Evolutionary conservation across 1,140 invertebrate species (phyloP).

Genomic region (Caenorhabditis latens): DNA sequence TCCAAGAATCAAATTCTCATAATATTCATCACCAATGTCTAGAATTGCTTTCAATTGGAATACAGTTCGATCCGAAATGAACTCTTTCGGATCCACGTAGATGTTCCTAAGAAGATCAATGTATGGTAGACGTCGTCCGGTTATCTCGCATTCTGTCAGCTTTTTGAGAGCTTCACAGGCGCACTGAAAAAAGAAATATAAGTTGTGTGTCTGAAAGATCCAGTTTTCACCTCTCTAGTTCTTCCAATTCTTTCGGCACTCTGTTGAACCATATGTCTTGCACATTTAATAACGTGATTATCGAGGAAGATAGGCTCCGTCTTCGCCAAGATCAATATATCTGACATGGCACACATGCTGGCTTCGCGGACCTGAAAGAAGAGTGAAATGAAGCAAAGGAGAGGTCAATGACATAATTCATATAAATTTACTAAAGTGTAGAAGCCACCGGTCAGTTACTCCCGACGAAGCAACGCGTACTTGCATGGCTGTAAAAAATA

Average conservation of each 20-base stretch:
- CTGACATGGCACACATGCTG: conserved; percentile 33
- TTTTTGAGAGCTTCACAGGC: conserved; percentile 3
- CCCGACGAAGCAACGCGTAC: too few species aligned
- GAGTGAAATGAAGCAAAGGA: too few species aligned
- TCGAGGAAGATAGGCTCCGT: background rate
- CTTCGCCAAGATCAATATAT: conserved; percentile 9
- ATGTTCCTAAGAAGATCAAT: background rate
- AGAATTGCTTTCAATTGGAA: background rate
- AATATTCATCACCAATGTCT: background rate
- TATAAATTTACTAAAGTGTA: too few species aligned
- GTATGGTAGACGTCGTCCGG: background rate
- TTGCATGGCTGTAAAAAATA: too few species aligned
- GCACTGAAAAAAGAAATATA: background rate
- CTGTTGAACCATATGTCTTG: conserved; percentile 17
- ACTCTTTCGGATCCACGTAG: background rate
- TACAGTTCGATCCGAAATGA: background rate
- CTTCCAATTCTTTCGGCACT: conserved; percentile 8
- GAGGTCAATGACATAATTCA: too few species aligned
- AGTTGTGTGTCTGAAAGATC: background rate
- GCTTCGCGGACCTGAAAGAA: conserved; percentile 20
- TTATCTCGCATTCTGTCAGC: conserved; percentile 9
- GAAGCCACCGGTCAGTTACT: too few species aligned
- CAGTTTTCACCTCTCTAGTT: conserved; percentile 1
- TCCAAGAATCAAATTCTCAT: background rate
- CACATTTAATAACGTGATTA: conserved; percentile 14